Percentiles rank a stretch among this genome's conserved stretches.
These are phyloP conservation scores for Pomatorhinus ruficollis DNA, from an alignment of 2,113 vertebrate genomes.

Conservation along the genomic window DNA sequence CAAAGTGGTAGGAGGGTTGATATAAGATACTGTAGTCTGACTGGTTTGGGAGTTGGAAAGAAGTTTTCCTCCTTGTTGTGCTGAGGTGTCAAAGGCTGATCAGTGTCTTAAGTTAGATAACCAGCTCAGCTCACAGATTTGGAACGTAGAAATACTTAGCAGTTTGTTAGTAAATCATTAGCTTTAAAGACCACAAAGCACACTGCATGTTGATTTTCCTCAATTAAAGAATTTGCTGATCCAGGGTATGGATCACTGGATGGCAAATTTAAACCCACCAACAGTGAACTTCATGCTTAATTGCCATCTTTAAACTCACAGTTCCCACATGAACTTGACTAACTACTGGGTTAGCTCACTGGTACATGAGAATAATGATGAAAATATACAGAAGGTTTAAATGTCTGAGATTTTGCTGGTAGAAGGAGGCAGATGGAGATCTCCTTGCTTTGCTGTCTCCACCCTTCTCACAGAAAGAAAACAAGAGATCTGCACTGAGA, in stretches of 20 bases:
- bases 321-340: neutral
- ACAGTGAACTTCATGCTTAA: neutral
- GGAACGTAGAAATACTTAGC: neutral
- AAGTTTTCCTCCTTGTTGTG: neutral
- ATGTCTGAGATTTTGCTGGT: neutral
- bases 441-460: neutral
- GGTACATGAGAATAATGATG: neutral
- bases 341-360: neutral
- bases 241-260: neutral
- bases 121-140: neutral
- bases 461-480: neutral
- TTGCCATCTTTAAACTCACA: neutral
- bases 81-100: neutral
- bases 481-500: neutral
- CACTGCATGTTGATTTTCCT: neutral
- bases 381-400: neutral
- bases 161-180: conserved; percentile 2
- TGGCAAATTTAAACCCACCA: neutral
- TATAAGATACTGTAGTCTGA: neutral
- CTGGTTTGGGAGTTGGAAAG: neutral
- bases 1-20: neutral
- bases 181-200: neutral
- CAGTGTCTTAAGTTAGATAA: neutral
- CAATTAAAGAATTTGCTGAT: neutral
- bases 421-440: neutral